A percentile compares a stretch with the other conserved stretches of the same genome.
Evolutionary conservation across 2,888 invertebrate species (phyloP).

Genomic region (Acholoe squamosa): DNA sequence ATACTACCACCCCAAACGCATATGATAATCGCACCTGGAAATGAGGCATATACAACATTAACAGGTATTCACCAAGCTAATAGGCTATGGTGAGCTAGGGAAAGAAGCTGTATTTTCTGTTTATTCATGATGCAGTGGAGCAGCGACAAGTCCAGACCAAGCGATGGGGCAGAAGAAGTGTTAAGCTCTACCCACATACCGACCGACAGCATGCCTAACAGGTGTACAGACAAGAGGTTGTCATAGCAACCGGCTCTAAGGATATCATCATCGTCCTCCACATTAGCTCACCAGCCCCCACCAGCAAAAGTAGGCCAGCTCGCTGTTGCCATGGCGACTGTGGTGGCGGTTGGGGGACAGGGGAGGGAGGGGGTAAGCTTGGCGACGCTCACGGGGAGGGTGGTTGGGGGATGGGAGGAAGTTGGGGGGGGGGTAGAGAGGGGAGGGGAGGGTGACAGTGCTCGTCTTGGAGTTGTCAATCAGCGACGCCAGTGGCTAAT

Average conservation of each 20-base stretch:
- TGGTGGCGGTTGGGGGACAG: conserved; percentile 2
- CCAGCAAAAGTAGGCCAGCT: conserved; percentile 53
- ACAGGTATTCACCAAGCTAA: not conserved
- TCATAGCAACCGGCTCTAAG: conserved; percentile 55
- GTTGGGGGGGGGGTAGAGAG: not conserved
- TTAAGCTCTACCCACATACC: conserved; percentile 3
- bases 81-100: not conserved
- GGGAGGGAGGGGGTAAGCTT: not conserved
- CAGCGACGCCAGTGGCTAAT: conserved; percentile 21
- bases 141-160: not conserved
- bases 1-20: not conserved
- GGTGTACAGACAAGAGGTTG: conserved; percentile 49
- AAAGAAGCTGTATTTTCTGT: not conserved
- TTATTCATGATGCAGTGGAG: not conserved
- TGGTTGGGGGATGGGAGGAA: not conserved
- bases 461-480: conserved; percentile 48
- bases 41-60: not conserved
- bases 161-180: not conserved
- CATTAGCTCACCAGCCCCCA: conserved; percentile 24
- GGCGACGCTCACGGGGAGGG: not conserved
- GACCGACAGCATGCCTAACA: conserved; percentile 18
- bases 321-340: conserved; percentile 53
- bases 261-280: conserved; percentile 45
- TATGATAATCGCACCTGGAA: not conserved
- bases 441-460: conserved; percentile 18